Evolutionary conservation across 2,113 vertebrate species (phyloP).

Genomic region (Sphaerodactylus townsendi): DNA sequence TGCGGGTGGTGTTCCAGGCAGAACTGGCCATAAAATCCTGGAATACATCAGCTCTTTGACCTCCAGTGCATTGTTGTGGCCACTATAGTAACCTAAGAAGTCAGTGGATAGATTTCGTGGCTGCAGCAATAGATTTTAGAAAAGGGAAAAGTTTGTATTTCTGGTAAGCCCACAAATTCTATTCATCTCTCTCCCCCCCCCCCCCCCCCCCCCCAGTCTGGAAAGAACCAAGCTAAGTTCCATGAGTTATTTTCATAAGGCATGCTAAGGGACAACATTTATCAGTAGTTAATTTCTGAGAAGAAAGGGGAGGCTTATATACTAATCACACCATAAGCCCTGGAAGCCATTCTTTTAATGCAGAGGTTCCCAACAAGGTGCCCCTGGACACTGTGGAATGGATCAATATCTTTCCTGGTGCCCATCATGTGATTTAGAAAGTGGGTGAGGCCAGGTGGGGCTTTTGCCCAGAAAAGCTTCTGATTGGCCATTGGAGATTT

Average conservation of each 20-base stretch:
- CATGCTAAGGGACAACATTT: constrained; percentile 23
- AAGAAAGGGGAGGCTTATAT: neutral
- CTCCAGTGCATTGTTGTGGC: constrained; percentile 63
- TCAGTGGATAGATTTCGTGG: constrained; percentile 67
- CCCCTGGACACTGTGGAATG: too few relatives aligned
- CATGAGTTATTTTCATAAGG: constrained; percentile 28
- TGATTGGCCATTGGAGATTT: too few relatives aligned
- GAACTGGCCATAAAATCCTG: constrained; percentile 56
- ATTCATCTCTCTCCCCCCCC: too few relatives aligned
- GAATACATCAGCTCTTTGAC: constrained; percentile 61
- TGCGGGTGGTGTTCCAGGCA: constrained; percentile 70
- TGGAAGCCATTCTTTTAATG: too few relatives aligned
- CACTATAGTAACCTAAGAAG: constrained; percentile 68
- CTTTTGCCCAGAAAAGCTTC: too few relatives aligned
- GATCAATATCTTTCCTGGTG: too few relatives aligned
- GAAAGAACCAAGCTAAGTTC: constrained; percentile 52
- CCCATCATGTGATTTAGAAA: too few relatives aligned
- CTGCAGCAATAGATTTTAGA: constrained; percentile 71
- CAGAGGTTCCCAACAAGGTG: too few relatives aligned
- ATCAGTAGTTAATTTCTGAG: neutral
- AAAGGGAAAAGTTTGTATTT: constrained; percentile 54
- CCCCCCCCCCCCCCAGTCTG: constrained; percentile 52
- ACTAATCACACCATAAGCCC: neutral
- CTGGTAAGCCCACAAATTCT: constrained; percentile 68
- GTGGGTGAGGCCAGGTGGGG: too few relatives aligned